Evolutionary conservation across 2,797 vertebrate species (phyloP).

Genomic region (Eospalax fontanierii): DNA sequence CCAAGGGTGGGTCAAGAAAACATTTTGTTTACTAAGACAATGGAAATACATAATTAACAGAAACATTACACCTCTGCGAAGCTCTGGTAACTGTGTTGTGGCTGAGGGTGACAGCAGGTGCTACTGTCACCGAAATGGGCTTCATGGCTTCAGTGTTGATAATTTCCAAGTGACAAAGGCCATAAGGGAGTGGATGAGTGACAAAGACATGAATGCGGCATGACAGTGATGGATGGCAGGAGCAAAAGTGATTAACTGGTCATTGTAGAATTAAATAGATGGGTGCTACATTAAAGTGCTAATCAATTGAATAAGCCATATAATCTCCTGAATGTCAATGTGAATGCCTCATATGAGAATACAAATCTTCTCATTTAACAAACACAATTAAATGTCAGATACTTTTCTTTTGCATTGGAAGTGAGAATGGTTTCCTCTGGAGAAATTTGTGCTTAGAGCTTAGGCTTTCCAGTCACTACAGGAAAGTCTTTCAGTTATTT

Average conservation of each 20-base stretch:
- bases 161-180: not conserved
- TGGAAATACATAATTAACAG: not conserved
- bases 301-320: constrained; percentile 22
- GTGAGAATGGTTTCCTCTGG: not conserved
- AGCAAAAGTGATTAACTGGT: not conserved
- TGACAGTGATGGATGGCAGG: not conserved
- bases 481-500: not conserved
- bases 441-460: not conserved
- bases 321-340: not conserved
- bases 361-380: not conserved
- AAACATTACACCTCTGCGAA: not conserved
- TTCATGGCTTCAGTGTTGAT: not conserved
- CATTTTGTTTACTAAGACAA: not conserved
- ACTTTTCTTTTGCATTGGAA: not conserved
- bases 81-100: not conserved
- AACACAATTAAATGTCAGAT: not conserved
- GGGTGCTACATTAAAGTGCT: not conserved
- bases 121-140: not conserved
- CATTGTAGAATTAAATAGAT: not conserved
- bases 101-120: not conserved
- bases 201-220: not conserved
- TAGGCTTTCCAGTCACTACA: not conserved
- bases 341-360: not conserved
- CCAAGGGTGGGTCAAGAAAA: not conserved
- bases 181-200: not conserved